Evolutionary conservation across 2,888 invertebrate species (phyloP), one percentile per base, ranked within the genome.

Genomic region (Meghimatium bilineatum): DNA sequence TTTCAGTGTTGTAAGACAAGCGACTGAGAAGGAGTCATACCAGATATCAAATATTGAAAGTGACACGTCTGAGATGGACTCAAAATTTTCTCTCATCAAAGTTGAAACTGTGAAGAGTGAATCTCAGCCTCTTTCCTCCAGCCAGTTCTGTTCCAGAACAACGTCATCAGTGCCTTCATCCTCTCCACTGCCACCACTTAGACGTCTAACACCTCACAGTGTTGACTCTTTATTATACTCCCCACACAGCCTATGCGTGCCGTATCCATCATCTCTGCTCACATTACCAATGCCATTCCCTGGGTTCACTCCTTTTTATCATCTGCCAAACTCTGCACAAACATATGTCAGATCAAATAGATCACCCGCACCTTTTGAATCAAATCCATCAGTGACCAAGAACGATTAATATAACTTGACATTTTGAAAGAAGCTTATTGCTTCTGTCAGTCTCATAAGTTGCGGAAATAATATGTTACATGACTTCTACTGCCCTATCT

Each of bases 211-310:
- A 0, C 49, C 60, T 38, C 83, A 83, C 74, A 63, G 60, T 23
- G 78, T 79, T 60, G 78, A 83, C 74, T 72, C 78, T 14, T 83
- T 83, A 49, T 34, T 83, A 36, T 83, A 49, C 34, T 34, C 78
- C 32, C 60, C 78, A 0, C 83, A 63, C 29, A 36, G 78, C n/a
- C 63, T 83, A 32, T 60, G 72, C 56, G 20, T 78, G 52, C 83
- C 77, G 0, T 83, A 71, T 63, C 83, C 78, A n/a, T 74, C 78
- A 17, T 72, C 79, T 67, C 83, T 79, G 14, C 78, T 83, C 26
- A 44, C 78, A 63, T 49, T 72, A 44, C 78, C 75, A 44, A 34
- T 82, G 44, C 36, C 79, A 1, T 83, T 63, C 74, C 26, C 69
- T 29, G 66, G 79, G 23, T 72, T 34, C 12, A 71, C 77, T 3